Conservation (phyloP, 2,113 vertebrate genomes). For the Emydocephalus ijimae region DNA sequence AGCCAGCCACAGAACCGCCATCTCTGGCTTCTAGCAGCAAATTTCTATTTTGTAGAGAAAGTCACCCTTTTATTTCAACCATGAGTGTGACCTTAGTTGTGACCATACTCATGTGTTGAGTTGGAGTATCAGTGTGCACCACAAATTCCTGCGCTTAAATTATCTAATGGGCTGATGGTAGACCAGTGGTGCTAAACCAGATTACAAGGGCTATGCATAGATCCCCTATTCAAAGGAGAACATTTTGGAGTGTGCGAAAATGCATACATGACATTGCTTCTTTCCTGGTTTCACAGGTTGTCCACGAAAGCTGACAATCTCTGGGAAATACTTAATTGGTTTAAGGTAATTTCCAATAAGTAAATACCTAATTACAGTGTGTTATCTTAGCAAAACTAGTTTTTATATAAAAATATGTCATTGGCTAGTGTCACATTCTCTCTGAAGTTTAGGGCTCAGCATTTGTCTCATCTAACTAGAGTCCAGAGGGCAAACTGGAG, state of each 20-base stretch:
- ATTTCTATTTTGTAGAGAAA: background rate
- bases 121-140: too few relatives aligned
- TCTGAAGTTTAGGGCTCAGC: background rate
- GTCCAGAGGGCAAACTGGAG: background rate
- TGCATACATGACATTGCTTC: background rate
- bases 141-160: too few relatives aligned
- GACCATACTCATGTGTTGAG: too few relatives aligned
- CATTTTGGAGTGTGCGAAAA: background rate
- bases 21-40: background rate
- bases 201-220: too few relatives aligned
- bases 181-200: too few relatives aligned
- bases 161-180: too few relatives aligned
- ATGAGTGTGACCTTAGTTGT: too few relatives aligned
- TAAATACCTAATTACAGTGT: too few relatives aligned
- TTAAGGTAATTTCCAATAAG: background rate
- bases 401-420: background rate
- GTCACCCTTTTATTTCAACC: too few relatives aligned
- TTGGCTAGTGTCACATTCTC: background rate
- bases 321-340: background rate
- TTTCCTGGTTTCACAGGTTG: background rate
- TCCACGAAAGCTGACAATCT: background rate
- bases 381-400: background rate
- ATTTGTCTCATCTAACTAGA: background rate
- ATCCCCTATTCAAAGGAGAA: too few relatives aligned
- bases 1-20: background rate